Evolutionary conservation across 2,888 invertebrate genomes (phyloP).

Genomic region (Pyrocoelia pectoralis): DNA sequence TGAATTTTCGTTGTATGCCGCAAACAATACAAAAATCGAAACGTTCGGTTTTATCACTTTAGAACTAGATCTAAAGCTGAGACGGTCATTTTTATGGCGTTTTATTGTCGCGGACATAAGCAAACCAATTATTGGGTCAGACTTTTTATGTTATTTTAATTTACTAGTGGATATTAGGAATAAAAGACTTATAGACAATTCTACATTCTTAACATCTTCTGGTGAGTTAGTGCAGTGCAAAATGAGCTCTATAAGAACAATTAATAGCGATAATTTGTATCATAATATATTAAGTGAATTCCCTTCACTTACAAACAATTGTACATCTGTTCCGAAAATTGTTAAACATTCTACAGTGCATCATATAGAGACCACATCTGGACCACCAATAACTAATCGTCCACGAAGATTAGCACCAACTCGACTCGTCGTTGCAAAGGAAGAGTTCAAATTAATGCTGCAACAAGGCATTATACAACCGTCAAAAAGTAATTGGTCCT

Average conservation of each 20-base stretch:
- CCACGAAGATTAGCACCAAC: too few species aligned
- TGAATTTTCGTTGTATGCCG: slow-evolving; percentile 19
- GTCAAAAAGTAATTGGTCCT: slow-evolving; percentile 45
- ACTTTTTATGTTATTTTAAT: slow-evolving; percentile 34
- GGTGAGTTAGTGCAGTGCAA: background rate
- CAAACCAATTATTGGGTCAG: slow-evolving; percentile 38
- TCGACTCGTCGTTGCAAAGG: too few species aligned
- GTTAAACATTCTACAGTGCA: slow-evolving; percentile 36
- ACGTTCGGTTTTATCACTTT: slow-evolving; percentile 16
- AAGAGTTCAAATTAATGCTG: slow-evolving; percentile 40
- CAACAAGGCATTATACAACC: slow-evolving; percentile 42
- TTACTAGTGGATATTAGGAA: too few species aligned
- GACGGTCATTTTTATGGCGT: slow-evolving; percentile 32
- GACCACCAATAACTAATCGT: slow-evolving; percentile 40
- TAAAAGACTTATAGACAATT: too few species aligned
- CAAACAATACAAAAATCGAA: slow-evolving; percentile 13
- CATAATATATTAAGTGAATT: background rate
- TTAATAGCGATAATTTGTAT: too few species aligned
- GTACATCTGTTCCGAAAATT: too few species aligned
- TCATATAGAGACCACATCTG: slow-evolving; percentile 42
- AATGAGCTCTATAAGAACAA: background rate
- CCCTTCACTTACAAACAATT: background rate
- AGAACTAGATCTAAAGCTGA: slow-evolving; percentile 29
- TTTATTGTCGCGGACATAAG: slow-evolving; percentile 39
- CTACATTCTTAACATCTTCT: too few species aligned